These are phyloP conservation scores for Nymphalis io DNA, from an alignment of 1,140 invertebrate genomes.

Conservation along the genomic window DNA sequence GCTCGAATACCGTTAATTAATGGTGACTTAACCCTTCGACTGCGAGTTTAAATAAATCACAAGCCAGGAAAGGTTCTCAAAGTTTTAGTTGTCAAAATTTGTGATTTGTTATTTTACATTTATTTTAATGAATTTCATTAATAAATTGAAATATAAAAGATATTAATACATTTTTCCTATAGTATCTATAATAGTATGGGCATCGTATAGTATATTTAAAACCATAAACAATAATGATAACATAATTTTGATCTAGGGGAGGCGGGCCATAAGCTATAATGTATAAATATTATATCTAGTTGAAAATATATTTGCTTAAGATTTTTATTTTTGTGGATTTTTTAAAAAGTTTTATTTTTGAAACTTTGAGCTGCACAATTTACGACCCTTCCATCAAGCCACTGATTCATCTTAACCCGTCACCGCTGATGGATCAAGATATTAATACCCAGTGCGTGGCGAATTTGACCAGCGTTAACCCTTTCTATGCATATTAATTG, in stretches of 20 bases:
- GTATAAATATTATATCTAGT: no score
- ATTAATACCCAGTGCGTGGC: constrained; percentile 56
- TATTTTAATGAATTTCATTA: no score
- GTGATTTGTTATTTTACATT: no score
- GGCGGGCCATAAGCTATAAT: no score
- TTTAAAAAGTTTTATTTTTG: constrained; percentile 7
- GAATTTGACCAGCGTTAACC: constrained; percentile 51
- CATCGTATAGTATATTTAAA: no score
- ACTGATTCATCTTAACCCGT: constrained; percentile 57
- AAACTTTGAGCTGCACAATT: constrained; percentile 40
- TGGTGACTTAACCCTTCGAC: constrained; percentile 55
- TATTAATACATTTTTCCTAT: no score
- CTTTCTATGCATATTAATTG: constrained; percentile 57
- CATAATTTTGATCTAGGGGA: no score
- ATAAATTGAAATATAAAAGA: no score
- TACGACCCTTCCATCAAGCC: constrained; percentile 37
- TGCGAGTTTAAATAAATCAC: constrained; percentile 64
- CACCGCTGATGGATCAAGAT: constrained; percentile 58
- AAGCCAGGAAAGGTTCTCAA: constrained; percentile 46
- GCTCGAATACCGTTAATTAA: constrained; percentile 53
- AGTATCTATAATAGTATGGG: no score
- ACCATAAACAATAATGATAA: no score
- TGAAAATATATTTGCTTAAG: no score
- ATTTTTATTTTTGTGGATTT: no score
- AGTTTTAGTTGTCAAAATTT: constrained; percentile 27